phyloP scores from a whole-genome alignment of 2,113 vertebrate genomes.

The Dunckerocampus dactyliophorus region DNA sequence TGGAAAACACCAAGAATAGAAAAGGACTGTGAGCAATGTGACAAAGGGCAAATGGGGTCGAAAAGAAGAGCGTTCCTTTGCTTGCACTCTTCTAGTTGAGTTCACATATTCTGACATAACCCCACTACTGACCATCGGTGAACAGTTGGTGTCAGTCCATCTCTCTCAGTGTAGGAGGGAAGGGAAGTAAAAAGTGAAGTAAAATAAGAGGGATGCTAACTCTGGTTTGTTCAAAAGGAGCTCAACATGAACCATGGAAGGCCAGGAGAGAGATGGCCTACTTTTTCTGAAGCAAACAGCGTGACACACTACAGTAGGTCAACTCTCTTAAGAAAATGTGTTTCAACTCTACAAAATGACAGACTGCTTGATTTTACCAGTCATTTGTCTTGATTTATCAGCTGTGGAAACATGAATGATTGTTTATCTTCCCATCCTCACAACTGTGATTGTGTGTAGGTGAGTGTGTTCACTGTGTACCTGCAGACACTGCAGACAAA shows the following conservation, averaged over 20 bases:
- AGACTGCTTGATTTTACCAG: neutral
- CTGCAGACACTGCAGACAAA: conserved; percentile 97
- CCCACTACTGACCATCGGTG: conserved; percentile 41
- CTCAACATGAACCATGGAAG: conserved; percentile 32
- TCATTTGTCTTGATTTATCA: conserved; percentile 6
- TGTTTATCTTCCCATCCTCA: neutral
- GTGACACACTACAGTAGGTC: conserved; percentile 28
- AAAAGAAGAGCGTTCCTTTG: conserved; percentile 38
- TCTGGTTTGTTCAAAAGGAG: conserved; percentile 26
- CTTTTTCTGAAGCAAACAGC: conserved; percentile 28
- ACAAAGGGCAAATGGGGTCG: conserved; percentile 38
- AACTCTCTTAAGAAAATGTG: conserved; percentile 11
- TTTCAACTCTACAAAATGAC: conserved; percentile 15
- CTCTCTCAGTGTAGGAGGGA: conserved; percentile 4
- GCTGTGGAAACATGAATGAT: neutral
- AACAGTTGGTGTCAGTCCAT: conserved; percentile 36
- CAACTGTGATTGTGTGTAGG: neutral
- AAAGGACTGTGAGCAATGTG: conserved; percentile 27
- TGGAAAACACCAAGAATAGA: conserved; percentile 5
- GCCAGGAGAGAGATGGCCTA: conserved; percentile 46
- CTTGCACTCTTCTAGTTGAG: conserved; percentile 44
- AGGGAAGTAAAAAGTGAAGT: conserved; percentile 2
- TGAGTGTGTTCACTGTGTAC: conserved; percentile 57
- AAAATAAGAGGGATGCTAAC: conserved; percentile 9
- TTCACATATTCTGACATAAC: conserved; percentile 16